phyloP scores from a whole-genome alignment of 2,113 vertebrate genomes.

The Pandion haliaetus region DNA sequence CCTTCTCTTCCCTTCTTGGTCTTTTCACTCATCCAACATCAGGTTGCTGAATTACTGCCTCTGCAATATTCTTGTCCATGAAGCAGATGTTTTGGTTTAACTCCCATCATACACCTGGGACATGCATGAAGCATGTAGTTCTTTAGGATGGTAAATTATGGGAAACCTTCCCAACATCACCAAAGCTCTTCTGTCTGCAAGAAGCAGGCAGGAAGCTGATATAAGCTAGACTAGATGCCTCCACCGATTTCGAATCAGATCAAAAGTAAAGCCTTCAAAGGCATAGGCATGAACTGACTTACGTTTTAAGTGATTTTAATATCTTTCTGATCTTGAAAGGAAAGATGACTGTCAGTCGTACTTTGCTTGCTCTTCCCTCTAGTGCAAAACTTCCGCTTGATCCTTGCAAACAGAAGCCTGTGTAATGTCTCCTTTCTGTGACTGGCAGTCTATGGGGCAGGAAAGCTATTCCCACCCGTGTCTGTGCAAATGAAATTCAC shows the following conservation, averaged over 20 bases:
- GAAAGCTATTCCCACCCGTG: background rate
- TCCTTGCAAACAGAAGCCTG: background rate
- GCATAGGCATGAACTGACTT: background rate
- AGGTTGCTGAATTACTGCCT: background rate
- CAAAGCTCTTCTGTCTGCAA: background rate
- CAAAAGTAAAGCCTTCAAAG: background rate
- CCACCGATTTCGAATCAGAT: constrained; percentile 3
- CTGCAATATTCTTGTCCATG: background rate
- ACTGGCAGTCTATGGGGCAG: background rate
- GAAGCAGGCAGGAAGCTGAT: background rate
- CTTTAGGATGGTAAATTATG: background rate
- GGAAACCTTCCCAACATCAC: background rate
- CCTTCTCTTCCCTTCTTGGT: background rate
- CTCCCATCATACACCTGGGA: background rate
- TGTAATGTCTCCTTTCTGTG: background rate
- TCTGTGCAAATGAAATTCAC: constrained; percentile 3
- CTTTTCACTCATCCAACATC: background rate
- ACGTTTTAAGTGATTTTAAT: background rate
- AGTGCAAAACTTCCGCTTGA: background rate
- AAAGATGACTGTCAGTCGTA: background rate
- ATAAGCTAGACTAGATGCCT: background rate
- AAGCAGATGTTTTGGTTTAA: background rate
- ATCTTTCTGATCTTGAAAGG: background rate
- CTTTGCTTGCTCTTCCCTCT: background rate
- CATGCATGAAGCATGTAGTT: background rate